Conservation (phyloP, 92 coral and sea anemone genomes). For the Montipora capitata region DNA sequence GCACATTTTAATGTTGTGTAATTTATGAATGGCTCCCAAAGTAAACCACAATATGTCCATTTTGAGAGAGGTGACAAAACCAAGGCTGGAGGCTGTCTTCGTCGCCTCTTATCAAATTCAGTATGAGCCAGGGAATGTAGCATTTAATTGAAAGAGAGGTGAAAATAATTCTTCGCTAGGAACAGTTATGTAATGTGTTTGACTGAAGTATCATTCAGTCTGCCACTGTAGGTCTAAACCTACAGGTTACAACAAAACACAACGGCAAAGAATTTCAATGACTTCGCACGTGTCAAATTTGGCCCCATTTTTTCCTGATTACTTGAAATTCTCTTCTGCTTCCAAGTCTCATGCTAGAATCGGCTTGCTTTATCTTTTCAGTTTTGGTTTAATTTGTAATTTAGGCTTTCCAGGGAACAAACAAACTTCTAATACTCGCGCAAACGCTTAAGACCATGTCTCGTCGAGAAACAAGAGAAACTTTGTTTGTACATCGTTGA, state of each 20-base stretch:
- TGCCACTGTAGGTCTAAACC: neutral
- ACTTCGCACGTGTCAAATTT: neutral
- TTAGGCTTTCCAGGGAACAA: too few relatives aligned
- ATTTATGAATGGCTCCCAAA: neutral
- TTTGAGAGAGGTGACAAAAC: too few relatives aligned
- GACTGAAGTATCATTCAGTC: neutral
- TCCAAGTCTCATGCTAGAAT: neutral
- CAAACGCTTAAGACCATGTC: too few relatives aligned
- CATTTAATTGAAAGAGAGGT: too few relatives aligned
- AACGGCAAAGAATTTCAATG: neutral
- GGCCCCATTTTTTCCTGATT: neutral
- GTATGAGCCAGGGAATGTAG: too few relatives aligned
- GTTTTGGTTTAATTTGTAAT: too few relatives aligned
- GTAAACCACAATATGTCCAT: neutral
- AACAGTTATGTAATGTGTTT: neutral
- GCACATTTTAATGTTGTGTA: neutral
- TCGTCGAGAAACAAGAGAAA: too few relatives aligned
- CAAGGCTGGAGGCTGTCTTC: too few relatives aligned
- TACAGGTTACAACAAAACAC: neutral
- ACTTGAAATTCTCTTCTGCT: neutral
- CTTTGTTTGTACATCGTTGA: too few relatives aligned
- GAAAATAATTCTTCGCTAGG: too few relatives aligned
- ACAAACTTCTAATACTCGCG: too few relatives aligned
- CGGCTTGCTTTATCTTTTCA: neutral
- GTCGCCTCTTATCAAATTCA: too few relatives aligned